Conservation (phyloP, 2,113 vertebrate genomes). For the Capricornis sumatraensis region DNA sequence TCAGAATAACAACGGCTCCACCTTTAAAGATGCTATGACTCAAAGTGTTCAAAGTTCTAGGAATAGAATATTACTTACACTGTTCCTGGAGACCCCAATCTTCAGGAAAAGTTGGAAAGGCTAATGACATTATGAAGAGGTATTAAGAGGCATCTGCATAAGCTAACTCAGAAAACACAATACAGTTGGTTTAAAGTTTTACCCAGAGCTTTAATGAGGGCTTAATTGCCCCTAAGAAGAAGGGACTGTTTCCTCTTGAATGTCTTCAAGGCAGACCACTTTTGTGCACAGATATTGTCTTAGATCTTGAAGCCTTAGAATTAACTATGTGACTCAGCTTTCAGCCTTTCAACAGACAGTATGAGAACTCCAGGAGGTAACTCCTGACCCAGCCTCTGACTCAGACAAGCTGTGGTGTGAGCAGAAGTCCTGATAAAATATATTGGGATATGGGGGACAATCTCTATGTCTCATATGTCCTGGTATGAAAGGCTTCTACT, state of each 20-base stretch:
- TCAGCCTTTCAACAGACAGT: background rate
- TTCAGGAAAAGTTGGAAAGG: background rate
- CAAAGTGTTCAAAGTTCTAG: background rate
- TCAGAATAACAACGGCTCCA: background rate
- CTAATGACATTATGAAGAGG: background rate
- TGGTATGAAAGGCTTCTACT: background rate
- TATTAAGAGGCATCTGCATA: background rate
- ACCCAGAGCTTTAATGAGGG: background rate
- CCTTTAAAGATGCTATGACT: background rate
- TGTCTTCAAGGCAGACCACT: background rate
- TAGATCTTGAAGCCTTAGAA: background rate
- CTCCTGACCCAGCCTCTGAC: background rate
- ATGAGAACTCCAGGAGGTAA: background rate
- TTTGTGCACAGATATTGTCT: background rate
- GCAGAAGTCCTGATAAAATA: background rate
- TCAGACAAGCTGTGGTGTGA: background rate
- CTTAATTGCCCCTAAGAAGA: rapidly evolving
- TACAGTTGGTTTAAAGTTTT: background rate
- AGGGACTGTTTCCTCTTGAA: background rate
- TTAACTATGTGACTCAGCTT: background rate
- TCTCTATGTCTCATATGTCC: background rate
- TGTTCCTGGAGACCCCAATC: background rate
- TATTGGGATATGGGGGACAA: background rate
- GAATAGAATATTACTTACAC: background rate
- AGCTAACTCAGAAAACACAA: background rate